These are phyloP conservation scores for Strigamia maritima DNA, from an alignment of 2,888 invertebrate genomes.

Conservation along the genomic window DNA sequence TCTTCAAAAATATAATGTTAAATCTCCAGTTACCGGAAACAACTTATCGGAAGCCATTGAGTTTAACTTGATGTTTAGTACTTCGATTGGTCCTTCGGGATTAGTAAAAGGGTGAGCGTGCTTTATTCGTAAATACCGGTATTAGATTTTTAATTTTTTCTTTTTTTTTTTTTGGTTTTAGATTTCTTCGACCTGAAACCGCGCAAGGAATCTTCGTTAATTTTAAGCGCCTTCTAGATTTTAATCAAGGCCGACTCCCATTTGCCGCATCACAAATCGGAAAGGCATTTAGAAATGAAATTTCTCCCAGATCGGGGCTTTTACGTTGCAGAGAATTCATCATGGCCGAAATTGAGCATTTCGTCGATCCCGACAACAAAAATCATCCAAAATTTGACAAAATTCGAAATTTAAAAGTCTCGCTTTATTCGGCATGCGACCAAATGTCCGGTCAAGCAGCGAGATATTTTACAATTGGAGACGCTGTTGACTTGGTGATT, in stretches of 20 bases:
- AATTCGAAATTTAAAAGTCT: conserved; percentile 70
- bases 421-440: conserved; percentile 89
- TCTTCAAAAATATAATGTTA: conserved; percentile 84
- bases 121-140: background rate
- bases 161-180: conserved; percentile 47
- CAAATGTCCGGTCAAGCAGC: conserved; percentile 96
- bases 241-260: conserved; percentile 92
- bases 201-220: conserved; percentile 99
- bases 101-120: conserved; percentile 72
- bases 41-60: conserved; percentile 91
- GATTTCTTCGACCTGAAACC: conserved; percentile 93
- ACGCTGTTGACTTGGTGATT: conserved; percentile 71
- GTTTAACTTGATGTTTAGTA: conserved; percentile 99
- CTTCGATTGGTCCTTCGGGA: conserved; percentile 96
- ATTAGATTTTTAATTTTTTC: background rate
- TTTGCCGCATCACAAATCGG: conserved; percentile 99
- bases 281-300: conserved; percentile 97
- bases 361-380: conserved; percentile 88
- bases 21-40: conserved; percentile 92
- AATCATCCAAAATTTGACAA: conserved; percentile 82
- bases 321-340: conserved; percentile 96
- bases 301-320: conserved; percentile 93
- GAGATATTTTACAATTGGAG: conserved; percentile 71
- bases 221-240: conserved; percentile 94
- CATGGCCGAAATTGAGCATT: conserved; percentile 99